Evolutionary conservation across 2,113 vertebrate genomes (phyloP).

Genomic region (Cephalopholis sonnerati): DNA sequence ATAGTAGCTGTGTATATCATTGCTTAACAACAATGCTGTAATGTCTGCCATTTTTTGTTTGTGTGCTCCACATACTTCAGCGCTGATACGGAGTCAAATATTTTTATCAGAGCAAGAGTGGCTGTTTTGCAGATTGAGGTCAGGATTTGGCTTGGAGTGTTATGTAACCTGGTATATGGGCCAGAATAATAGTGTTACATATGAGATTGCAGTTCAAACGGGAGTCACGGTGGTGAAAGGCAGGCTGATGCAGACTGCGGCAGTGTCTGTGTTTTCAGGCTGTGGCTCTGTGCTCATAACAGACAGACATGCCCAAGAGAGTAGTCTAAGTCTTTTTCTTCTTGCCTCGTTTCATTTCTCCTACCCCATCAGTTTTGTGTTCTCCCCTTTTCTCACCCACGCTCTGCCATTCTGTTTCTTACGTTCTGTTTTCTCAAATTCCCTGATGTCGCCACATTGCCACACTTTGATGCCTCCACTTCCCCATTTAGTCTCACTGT

Average conservation of each 20-base stretch:
- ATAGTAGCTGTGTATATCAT: neutral
- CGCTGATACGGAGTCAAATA: constrained; percentile 21
- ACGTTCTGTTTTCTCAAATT: constrained; percentile 38
- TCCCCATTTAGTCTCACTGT: constrained; percentile 50
- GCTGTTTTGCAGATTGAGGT: constrained; percentile 72
- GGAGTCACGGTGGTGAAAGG: constrained; percentile 63
- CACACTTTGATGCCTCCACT: constrained; percentile 49
- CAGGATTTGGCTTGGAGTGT: constrained; percentile 70
- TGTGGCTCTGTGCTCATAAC: constrained; percentile 51
- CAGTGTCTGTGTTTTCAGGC: constrained; percentile 64
- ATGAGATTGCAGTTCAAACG: constrained; percentile 70
- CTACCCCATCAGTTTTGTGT: constrained; percentile 23
- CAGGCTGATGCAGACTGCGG: constrained; percentile 65
- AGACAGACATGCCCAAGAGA: constrained; percentile 62
- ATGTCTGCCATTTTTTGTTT: neutral
- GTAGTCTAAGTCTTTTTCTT: constrained; percentile 49
- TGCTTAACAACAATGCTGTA: neutral
- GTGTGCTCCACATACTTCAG: constrained; percentile 17
- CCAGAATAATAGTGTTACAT: constrained; percentile 78
- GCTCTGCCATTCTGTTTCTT: constrained; percentile 22
- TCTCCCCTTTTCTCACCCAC: constrained; percentile 36
- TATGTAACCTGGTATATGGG: constrained; percentile 75
- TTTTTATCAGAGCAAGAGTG: constrained; percentile 45
- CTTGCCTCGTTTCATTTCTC: constrained; percentile 59
- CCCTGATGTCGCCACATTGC: constrained; percentile 26